Base-by-base conservation (phyloP, 2,113 vertebrate genomes). In the Triplophysa siluroides region DNA sequence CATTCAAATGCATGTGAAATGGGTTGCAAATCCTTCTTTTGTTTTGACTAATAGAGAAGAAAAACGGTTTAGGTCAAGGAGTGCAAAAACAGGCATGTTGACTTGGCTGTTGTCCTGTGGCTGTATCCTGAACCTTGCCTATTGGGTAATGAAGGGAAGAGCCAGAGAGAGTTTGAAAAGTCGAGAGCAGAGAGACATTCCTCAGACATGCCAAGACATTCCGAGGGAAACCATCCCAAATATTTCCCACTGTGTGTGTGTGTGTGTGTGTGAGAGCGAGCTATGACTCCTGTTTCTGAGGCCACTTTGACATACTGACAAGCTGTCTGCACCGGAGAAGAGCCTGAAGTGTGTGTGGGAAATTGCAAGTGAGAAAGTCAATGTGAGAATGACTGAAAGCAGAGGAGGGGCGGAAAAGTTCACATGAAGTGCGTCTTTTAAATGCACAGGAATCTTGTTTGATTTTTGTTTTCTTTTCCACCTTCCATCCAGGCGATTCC, bases 191-290 rank as follows among this genome's bases (percentile, higher is more conserved):
- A 78, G 78, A 81, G 86, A 87, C 90, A 91, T 92, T 94, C 91
- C 90, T 88, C 85, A 89, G 87, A 88, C 89, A 90, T 78, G 89
- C 91, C 91, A 93, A 92, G 90, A 91, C 92, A 93, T 93, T 94
- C 92, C 88, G 78, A 91, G 89, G 90, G 88, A 93, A 93, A 92
- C 91, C 90, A 93, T 94, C 89, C 88, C 89, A 93, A 93, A 92
- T 91, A 92, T 92, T 91, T 92, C 90, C 85, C 88, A 84, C 86
- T 91, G 88, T 89, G 91, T 90, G 89, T 87, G 87, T 61, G 90
- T 52, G 80, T 89, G 91, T 90, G 89, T 87, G 87, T 61, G 90
- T 50, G 80, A 76, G 83, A 82, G 41, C 68, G 76, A 45, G 76
- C 78, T 56, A 54, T 23, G 70, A 23, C 61, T 75, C 61, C 61